phyloP scores from a whole-genome alignment of 1,140 invertebrate genomes.

The Drosophila leontia region DNA sequence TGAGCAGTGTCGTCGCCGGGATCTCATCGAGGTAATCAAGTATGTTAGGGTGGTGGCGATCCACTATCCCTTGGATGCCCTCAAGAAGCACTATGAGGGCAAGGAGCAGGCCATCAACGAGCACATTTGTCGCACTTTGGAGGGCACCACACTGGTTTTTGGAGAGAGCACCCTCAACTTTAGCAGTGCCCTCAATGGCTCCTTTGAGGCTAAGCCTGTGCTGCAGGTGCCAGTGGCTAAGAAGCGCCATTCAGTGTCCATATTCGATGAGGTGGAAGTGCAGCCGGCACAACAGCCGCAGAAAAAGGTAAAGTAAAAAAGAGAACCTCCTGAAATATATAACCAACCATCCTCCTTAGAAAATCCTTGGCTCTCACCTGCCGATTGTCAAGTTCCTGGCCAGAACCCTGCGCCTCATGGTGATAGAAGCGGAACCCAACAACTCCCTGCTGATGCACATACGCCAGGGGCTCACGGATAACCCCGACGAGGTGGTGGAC shows the following conservation, averaged over 20 bases:
- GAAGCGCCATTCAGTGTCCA: conserved; percentile 73
- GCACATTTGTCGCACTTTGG: conserved; percentile 63
- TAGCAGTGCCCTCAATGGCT: conserved; percentile 59
- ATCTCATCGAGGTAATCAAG: conserved; percentile 68
- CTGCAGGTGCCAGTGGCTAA: conserved; percentile 32
- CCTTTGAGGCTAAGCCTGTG: conserved; percentile 46
- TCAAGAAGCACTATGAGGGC: conserved; percentile 57
- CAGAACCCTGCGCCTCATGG: conserved; percentile 66
- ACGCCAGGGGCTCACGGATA: conserved; percentile 37
- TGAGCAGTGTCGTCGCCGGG: conserved; percentile 38
- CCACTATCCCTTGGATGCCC: conserved; percentile 61
- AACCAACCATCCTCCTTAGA: conserved; percentile 23
- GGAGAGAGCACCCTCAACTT: conserved; percentile 73
- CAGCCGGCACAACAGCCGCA: conserved; percentile 48
- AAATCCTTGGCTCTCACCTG: conserved; percentile 46
- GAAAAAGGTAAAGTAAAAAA: conserved; percentile 31
- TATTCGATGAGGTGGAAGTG: conserved; percentile 78
- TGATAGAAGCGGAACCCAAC: conserved; percentile 51
- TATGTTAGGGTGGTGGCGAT: conserved; percentile 64
- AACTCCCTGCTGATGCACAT: conserved; percentile 63
- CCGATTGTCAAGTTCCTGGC: conserved; percentile 72
- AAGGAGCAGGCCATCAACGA: conserved; percentile 62
- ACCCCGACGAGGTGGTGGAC: conserved; percentile 58
- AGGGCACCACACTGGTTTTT: conserved; percentile 45
- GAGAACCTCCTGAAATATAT: too few species aligned